phyloP scores from a whole-genome alignment of 1,140 invertebrate genomes.

The Caenorhabditis brenneri region DNA sequence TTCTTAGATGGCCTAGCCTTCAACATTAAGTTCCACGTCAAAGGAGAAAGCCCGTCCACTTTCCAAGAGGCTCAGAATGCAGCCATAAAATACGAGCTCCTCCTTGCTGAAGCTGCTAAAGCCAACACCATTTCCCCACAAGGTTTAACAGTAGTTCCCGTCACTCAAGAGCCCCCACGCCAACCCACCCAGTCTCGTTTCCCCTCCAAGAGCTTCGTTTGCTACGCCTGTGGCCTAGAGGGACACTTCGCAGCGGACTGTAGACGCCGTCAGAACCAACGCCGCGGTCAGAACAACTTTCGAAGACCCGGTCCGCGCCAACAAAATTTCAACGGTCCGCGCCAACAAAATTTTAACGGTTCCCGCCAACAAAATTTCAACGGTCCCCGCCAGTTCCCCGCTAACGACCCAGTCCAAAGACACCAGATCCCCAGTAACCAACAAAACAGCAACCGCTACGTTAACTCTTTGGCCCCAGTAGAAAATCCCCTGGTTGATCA shows the following conservation, averaged over 20 bases:
- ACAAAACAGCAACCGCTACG: neutral
- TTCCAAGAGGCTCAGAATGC: neutral
- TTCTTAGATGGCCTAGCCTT: neutral
- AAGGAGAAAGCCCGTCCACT: neutral
- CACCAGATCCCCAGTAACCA: neutral
- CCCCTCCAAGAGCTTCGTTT: neutral
- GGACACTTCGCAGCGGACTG: neutral
- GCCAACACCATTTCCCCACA: neutral
- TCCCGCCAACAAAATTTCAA: too few species aligned
- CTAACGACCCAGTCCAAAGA: neutral
- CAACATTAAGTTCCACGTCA: neutral
- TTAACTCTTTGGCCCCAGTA: neutral
- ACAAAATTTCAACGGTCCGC: neutral
- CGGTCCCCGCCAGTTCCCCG: too few species aligned
- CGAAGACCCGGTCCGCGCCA: too few species aligned
- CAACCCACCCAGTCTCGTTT: neutral
- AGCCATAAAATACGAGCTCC: neutral
- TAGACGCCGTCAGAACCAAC: neutral
- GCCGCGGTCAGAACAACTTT: neutral
- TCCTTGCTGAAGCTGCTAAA: neutral
- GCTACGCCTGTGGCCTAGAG: neutral
- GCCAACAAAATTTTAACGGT: neutral
- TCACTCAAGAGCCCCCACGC: neutral
- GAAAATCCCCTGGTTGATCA: neutral
- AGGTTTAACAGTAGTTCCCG: neutral